A percentile compares a stretch with the other conserved stretches of the same genome.
Evolutionary conservation across 2,797 vertebrate species (phyloP).

Genomic region (Mormyrus proboscirostris): DNA sequence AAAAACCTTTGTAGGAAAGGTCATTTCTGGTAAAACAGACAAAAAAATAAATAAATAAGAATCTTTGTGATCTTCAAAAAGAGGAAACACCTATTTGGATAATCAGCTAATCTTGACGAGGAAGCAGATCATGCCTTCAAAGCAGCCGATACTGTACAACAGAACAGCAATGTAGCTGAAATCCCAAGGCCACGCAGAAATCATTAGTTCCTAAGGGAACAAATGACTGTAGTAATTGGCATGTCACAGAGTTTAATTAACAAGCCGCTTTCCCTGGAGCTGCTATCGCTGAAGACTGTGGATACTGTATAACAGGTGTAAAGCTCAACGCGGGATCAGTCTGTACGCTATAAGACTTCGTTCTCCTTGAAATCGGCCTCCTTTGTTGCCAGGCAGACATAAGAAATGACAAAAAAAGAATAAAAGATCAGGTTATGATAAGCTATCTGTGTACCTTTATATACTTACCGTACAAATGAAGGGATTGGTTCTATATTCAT

Average conservation of each 20-base stretch:
- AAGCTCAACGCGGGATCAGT: neutral
- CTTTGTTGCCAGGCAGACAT: neutral
- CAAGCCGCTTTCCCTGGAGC: neutral
- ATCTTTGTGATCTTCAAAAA: conserved; percentile 37
- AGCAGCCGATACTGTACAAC: conserved; percentile 40
- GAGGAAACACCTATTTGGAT: conserved; percentile 33
- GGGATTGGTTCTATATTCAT: neutral
- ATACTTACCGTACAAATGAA: neutral
- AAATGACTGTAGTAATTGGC: conserved; percentile 3
- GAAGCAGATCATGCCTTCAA: conserved; percentile 27
- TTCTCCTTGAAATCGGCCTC: neutral
- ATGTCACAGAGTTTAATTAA: conserved; percentile 21
- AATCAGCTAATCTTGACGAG: conserved; percentile 37
- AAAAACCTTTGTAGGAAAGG: conserved; percentile 60
- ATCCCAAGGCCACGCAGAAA: conserved; percentile 24
- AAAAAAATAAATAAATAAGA: conserved; percentile 37
- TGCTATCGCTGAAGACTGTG: neutral
- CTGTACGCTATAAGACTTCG: neutral
- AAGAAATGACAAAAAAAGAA: neutral
- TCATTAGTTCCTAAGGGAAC: neutral
- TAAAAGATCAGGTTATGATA: neutral
- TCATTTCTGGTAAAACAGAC: conserved; percentile 52
- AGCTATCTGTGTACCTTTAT: neutral
- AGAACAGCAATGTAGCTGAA: conserved; percentile 32
- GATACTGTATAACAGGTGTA: neutral